Base-by-base conservation (phyloP, 2,888 invertebrate species). In the Thereva unica region DNA sequence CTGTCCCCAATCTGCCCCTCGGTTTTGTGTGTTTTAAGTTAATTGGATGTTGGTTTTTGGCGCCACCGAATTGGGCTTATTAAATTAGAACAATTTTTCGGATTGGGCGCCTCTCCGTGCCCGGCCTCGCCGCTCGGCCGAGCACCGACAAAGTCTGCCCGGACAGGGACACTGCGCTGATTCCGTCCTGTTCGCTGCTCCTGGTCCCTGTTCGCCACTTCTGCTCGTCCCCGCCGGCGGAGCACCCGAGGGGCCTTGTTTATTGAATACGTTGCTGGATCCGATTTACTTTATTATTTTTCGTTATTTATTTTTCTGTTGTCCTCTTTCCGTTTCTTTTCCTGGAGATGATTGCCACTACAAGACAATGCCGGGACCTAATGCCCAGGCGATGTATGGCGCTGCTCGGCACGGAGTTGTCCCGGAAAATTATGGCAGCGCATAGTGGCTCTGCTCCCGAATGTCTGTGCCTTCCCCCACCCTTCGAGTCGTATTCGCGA, bases 1-100 rank as follows among this genome's bases (percentile, higher is more conserved):
- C 35, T 38, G 44, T 44, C 34, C 61, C 10, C 23, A 53, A 50
- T 61, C 45, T 61, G 57, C 59, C 66, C 52, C 66, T 61, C 52
- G 44, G 40, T 63, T 56, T 59, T 64, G 65, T 69, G 69, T 69
- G 67, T 69, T 69, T 69, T 68, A 66, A 69, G 64, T 68, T 69
- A 69, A 69, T 69, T 69, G 68, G 68, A 69, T 68, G 65, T 69
- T 68, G 68, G 69, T 69, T 66, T 68, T 69, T 68, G 69, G 69
- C 69, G 69, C 69, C 69, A 59, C 56, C 61, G 55, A 69, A 69
- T 68, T 69, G 66, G 57, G 63, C 57, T 68, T 69, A 68, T 69
- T 69, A 66, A 68, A 69, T 69, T 69, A 69, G 67, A 64, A 50
- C 67, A 66, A 67, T 67, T 63, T 67, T 69, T 64, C 55, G 64